A percentile compares a stretch with the other conserved stretches of the same genome.
Evolutionary conservation across 1,140 invertebrate genomes (phyloP).

Genomic region (Chlorops oryzae): DNA sequence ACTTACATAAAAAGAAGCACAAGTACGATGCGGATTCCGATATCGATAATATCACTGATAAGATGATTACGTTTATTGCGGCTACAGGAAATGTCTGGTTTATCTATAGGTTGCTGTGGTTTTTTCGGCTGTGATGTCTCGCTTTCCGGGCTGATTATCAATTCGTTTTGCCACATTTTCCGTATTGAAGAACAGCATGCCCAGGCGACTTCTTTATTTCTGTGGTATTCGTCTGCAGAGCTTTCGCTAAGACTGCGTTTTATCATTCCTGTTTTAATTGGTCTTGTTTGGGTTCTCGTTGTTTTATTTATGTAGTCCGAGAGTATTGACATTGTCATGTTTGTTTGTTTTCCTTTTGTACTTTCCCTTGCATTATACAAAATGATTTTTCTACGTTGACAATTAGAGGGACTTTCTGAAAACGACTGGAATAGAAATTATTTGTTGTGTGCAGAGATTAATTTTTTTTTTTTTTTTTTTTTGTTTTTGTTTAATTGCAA

Average conservation of each 20-base stretch:
- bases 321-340: too few species aligned
- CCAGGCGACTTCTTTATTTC: not conserved
- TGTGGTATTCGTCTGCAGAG: constrained; percentile 25
- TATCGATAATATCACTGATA: constrained; percentile 27
- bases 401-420: too few species aligned
- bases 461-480: too few species aligned
- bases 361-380: too few species aligned
- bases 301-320: too few species aligned
- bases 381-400: too few species aligned
- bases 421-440: too few species aligned
- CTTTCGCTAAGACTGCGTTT: constrained; percentile 31
- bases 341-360: too few species aligned
- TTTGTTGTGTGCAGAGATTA: too few species aligned
- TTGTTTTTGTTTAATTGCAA: too few species aligned
- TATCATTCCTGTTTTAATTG: too few species aligned
- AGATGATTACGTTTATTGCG: constrained; percentile 2
- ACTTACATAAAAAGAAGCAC: constrained; percentile 33
- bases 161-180: constrained; percentile 33
- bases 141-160: constrained; percentile 16
- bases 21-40: constrained; percentile 26
- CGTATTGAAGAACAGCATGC: constrained; percentile 3
- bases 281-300: too few species aligned
- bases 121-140: constrained; percentile 11
- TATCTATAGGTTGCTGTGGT: constrained; percentile 1
- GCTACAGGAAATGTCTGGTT: not conserved